These are phyloP conservation scores for Siniperca knerii DNA, from an alignment of 2,113 vertebrate species.

Conservation along the genomic window DNA sequence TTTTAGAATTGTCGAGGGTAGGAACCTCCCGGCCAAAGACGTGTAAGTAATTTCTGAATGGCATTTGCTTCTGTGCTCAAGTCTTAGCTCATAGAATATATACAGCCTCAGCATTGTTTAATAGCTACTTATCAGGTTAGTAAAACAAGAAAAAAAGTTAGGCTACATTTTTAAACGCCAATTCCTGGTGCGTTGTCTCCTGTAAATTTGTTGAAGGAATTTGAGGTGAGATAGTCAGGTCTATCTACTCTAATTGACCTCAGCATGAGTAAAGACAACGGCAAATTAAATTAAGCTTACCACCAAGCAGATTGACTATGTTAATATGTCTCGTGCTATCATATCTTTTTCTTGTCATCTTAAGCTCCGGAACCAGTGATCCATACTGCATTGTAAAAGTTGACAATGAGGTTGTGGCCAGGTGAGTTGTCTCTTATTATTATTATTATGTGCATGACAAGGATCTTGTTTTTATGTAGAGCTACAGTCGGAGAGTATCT, in stretches of 20 bases:
- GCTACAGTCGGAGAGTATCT: not conserved
- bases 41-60: slow-evolving; percentile 86
- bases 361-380: slow-evolving; percentile 92
- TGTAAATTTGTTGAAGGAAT: slow-evolving; percentile 4
- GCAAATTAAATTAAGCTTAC: not conserved
- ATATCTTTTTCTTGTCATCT: slow-evolving; percentile 9
- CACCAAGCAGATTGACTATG: not conserved
- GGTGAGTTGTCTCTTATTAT: slow-evolving; percentile 79
- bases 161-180: not conserved
- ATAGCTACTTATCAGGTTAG: not conserved
- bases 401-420: slow-evolving; percentile 93
- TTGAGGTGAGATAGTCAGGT: not conserved
- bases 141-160: not conserved
- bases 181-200: not conserved
- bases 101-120: not conserved
- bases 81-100: slow-evolving; percentile 12
- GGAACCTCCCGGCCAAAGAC: slow-evolving; percentile 92
- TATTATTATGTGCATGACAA: too few species aligned
- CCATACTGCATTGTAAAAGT: slow-evolving; percentile 94
- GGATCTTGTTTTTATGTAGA: not conserved
- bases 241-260: not conserved
- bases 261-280: not conserved
- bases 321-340: slow-evolving; percentile 13
- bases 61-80: slow-evolving; percentile 15
- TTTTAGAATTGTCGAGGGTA: slow-evolving; percentile 92